Percentiles rank a stretch among this genome's conserved stretches.
These are phyloP conservation scores for Scolopax bukidnonensis DNA, from an alignment of 2,797 vertebrate species.

Conservation along the genomic window DNA sequence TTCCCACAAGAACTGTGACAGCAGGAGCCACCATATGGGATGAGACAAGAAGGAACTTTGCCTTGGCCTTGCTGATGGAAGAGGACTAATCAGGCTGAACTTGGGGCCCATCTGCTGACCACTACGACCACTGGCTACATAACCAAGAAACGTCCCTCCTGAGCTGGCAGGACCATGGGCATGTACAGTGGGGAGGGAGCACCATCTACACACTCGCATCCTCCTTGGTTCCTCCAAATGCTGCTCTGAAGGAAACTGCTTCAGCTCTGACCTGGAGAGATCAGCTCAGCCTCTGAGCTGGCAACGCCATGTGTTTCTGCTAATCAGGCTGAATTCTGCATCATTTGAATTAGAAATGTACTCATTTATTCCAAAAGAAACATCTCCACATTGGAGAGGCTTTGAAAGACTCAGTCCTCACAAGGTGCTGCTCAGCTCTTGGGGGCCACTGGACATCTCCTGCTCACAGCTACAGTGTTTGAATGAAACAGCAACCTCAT, in stretches of 20 bases:
- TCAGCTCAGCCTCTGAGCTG: neutral
- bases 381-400: neutral
- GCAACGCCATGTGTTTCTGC: neutral
- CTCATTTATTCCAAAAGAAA: neutral
- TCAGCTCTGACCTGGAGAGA: neutral
- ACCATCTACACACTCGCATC: neutral
- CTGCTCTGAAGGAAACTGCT: neutral
- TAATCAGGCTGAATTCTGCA: neutral
- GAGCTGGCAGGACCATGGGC: neutral
- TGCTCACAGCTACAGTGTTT: neutral
- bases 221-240: neutral
- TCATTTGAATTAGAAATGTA: neutral
- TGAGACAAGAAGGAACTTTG: constrained; percentile 1
- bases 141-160: neutral
- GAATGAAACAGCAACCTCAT: neutral
- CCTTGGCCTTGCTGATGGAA: constrained; percentile 9
- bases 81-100: constrained; percentile 15
- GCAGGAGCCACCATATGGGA: constrained; percentile 61
- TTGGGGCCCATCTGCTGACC: constrained; percentile 39
- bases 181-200: neutral
- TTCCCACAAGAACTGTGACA: constrained; percentile 10
- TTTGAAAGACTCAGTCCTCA: neutral
- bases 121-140: neutral
- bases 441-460: neutral
- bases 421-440: neutral